Conservation (phyloP, 2,888 invertebrate species). For the Hylaea fasciaria region DNA sequence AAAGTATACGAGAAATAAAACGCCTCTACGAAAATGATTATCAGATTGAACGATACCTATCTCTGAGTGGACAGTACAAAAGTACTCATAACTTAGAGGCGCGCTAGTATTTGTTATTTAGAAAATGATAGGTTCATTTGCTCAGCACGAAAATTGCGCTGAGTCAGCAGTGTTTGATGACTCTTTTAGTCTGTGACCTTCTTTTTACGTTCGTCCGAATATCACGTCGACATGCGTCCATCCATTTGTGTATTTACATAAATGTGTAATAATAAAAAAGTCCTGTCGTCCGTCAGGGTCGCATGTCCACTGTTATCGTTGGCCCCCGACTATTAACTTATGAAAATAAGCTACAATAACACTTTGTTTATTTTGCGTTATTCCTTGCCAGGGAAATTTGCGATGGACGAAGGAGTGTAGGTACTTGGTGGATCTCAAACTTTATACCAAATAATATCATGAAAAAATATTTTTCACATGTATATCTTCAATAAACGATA, state of each 20-base stretch:
- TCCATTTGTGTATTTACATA: constrained; percentile 55
- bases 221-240: constrained; percentile 42
- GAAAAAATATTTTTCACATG: background rate
- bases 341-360: constrained; percentile 84
- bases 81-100: constrained; percentile 19
- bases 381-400: constrained; percentile 75
- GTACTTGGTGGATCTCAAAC: constrained; percentile 62
- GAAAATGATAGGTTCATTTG: constrained; percentile 20
- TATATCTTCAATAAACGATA: background rate
- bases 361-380: constrained; percentile 82
- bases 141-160: constrained; percentile 15
- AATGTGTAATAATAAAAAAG: constrained; percentile 56
- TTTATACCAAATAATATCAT: constrained; percentile 28
- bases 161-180: constrained; percentile 21
- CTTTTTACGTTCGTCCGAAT: constrained; percentile 28
- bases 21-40: constrained; percentile 25
- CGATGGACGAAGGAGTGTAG: constrained; percentile 68
- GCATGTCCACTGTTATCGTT: constrained; percentile 43
- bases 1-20: constrained; percentile 26
- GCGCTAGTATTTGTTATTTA: constrained; percentile 15
- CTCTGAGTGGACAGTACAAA: constrained; percentile 19
- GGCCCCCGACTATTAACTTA: constrained; percentile 78
- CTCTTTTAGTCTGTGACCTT: constrained; percentile 32
- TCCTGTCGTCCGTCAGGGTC: constrained; percentile 47
- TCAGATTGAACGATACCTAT: constrained; percentile 27